Conservation (phyloP, 2,797 vertebrate genomes). For the Esox lucius region DNA sequence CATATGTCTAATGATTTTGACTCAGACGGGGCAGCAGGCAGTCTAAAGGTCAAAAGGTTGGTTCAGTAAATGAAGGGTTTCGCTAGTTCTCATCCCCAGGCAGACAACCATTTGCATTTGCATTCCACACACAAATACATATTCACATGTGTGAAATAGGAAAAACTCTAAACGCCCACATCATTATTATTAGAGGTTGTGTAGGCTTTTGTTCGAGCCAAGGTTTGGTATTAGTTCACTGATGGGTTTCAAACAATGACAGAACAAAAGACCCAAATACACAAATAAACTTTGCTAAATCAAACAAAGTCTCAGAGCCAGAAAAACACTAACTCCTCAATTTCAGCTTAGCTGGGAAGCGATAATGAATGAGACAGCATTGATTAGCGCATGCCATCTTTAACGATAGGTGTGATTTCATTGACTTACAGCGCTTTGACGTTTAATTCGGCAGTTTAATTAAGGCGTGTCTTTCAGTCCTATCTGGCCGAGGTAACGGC, state of each 20-base stretch:
- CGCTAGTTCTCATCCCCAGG: no score
- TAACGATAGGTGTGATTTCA: slow-evolving; percentile 39
- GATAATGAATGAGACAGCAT: slow-evolving; percentile 30
- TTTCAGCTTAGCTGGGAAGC: slow-evolving; percentile 4
- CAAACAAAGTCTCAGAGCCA: not conserved
- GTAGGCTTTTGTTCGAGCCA: not conserved
- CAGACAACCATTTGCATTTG: no score
- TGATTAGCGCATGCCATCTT: slow-evolving; percentile 27
- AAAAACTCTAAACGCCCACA: no score
- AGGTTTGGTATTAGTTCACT: not conserved
- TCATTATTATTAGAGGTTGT: no score
- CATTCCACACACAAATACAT: no score
- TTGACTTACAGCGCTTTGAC: slow-evolving; percentile 45
- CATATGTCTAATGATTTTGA: not conserved
- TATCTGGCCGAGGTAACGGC: slow-evolving; percentile 40
- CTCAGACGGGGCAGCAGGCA: not conserved
- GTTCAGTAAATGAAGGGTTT: no score
- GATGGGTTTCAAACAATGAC: not conserved
- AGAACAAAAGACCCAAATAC: not conserved
- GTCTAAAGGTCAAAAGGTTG: no score
- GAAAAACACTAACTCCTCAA: no score
- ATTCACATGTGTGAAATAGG: no score
- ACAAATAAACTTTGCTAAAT: not conserved
- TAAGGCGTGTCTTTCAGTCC: slow-evolving; percentile 46
- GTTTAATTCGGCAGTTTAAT: slow-evolving; percentile 46